Evolutionary conservation across 2,888 invertebrate genomes (phyloP), one percentile per base, ranked within the genome.

Genomic region (Latrodectus elegans): DNA sequence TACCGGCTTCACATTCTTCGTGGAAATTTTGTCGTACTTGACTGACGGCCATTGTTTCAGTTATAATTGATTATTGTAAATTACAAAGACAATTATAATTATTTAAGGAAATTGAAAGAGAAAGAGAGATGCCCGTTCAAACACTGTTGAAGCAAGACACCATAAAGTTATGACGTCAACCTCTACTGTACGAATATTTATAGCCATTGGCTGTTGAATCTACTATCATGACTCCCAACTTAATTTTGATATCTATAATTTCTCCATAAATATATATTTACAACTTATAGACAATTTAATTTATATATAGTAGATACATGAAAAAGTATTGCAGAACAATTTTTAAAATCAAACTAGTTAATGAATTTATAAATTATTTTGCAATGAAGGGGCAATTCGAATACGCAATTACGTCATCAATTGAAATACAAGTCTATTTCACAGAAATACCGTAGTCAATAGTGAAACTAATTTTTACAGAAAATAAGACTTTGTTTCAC

Each of bases 1-100:
- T 93, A 60, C 93, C 94, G 71, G 93, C 93, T 92, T 95, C 95
- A 90, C 94, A 94, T 88, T 94, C 94, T 84, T 92, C 92, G 89
- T 94, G 93, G 90, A 94, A 95, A 92, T 95, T 95, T 92, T 95
- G 95, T 87, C 95, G 91, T 74, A 91, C 90, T 90, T 91, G 91
- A 90, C 91, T 91, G 22, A 87, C 89, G 76, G 91, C 90, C 92
- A 92, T 92, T 76, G 71, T 91, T 84, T 15, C 14, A 68, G 26
- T 22, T 68, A 26, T 12, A 68, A 68, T 68, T 60, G 12, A 12
- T 68, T 17, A 17, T 17, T 68, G 12, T 74, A 22, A 38, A n/a
- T 68, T 17, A 67, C 2, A 72, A 38, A 74, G 17, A 74, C 83
- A 83, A 52, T 67, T 73, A 4, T 52, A 68, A 49, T 74, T 22